Percentiles rank a stretch among this genome's conserved stretches.
These are phyloP conservation scores for Siniperca undulata DNA, from an alignment of 2,797 vertebrate genomes.

Conservation along the genomic window DNA sequence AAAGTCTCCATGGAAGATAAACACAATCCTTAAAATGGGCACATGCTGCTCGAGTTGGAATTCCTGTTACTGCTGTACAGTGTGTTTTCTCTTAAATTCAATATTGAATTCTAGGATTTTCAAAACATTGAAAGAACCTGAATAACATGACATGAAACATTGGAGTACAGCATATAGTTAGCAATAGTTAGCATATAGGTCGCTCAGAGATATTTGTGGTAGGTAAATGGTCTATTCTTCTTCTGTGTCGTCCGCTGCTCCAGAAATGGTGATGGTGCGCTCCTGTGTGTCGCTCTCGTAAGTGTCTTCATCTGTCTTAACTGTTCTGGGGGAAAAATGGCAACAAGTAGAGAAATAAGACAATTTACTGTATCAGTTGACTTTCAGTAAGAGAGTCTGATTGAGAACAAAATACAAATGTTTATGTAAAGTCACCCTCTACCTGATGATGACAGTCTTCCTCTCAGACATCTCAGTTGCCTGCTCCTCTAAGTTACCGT, in stretches of 20 bases:
- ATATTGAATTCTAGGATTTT: neutral
- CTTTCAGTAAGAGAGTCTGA: neutral
- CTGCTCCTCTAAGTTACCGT: constrained; percentile 61
- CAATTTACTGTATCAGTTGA: neutral
- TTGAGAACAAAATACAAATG: neutral
- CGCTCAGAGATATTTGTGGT: neutral
- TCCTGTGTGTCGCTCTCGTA: constrained; percentile 81
- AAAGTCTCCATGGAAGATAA: constrained; percentile 1
- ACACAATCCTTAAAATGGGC: neutral
- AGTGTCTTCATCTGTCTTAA: constrained; percentile 83
- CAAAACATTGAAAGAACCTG: neutral
- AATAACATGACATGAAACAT: neutral
- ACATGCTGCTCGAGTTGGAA: neutral
- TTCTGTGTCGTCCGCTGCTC: constrained; percentile 79
- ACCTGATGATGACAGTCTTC: constrained; percentile 86
- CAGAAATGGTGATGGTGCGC: constrained; percentile 83
- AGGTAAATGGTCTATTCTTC: constrained; percentile 64
- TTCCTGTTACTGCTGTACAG: neutral
- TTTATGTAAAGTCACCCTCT: constrained; percentile 36
- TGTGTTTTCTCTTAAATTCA: constrained; percentile 4
- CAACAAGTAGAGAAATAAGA: constrained; percentile 15
- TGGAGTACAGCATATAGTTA: neutral
- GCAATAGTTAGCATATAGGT: neutral
- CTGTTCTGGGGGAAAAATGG: constrained; percentile 79
- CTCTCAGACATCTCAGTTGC: constrained; percentile 81